These are phyloP conservation scores for Huso huso DNA, from an alignment of 2,797 vertebrate species.

Conservation along the genomic window DNA sequence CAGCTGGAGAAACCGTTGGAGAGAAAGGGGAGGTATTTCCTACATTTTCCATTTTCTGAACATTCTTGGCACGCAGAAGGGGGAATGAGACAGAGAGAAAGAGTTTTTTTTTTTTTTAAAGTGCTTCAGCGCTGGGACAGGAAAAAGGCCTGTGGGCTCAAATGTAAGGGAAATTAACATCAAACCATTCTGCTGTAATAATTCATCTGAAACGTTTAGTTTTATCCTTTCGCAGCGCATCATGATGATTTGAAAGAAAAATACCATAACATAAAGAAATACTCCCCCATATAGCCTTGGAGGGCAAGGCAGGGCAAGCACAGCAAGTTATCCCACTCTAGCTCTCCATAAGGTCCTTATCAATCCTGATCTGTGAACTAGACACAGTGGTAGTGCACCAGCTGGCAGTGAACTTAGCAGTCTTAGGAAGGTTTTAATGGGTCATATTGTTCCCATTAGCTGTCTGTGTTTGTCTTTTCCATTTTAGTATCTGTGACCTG, in stretches of 20 bases:
- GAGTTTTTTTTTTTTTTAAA: conserved; percentile 23
- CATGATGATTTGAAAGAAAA: conserved; percentile 31
- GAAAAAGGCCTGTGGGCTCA: conserved; percentile 36
- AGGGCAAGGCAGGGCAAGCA: too few relatives aligned
- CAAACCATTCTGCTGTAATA: conserved; percentile 30
- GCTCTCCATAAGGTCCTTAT: conserved; percentile 33
- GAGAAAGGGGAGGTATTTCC: conserved; percentile 55
- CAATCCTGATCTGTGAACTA: conserved; percentile 35
- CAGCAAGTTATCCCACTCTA: background rate
- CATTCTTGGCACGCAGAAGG: conserved; percentile 58
- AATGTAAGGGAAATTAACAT: conserved; percentile 44
- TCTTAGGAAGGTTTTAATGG: conserved; percentile 17
- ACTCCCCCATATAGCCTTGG: too few relatives aligned
- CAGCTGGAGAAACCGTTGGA: conserved; percentile 56
- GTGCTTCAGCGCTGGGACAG: conserved; percentile 36
- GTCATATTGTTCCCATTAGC: too few relatives aligned
- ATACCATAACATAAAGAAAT: conserved; percentile 30
- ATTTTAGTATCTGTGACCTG: too few relatives aligned
- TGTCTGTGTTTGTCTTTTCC: too few relatives aligned
- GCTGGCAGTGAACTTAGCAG: conserved; percentile 27
- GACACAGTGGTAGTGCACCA: conserved; percentile 22
- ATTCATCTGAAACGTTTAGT: conserved; percentile 30
- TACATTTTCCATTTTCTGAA: conserved; percentile 53
- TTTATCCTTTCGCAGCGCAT: conserved; percentile 22
- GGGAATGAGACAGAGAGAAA: conserved; percentile 42